Evolutionary conservation across 2,113 vertebrate species (phyloP).

Genomic region (Vombatus ursinus): DNA sequence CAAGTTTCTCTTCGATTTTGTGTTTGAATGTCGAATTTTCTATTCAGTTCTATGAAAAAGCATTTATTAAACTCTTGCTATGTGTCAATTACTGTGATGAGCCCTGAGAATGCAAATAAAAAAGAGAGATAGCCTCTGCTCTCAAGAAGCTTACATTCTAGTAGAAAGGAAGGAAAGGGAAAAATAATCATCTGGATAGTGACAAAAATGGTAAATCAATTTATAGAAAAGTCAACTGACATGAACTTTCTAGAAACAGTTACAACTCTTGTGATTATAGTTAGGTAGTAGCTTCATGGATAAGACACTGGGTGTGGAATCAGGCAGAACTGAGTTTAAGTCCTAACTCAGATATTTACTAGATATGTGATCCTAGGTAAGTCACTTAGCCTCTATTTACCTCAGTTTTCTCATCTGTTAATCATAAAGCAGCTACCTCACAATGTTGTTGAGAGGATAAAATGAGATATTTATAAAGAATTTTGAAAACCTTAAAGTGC

Average conservation of each 20-base stretch:
- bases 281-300: too few species aligned
- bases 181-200: not conserved
- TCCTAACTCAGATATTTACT: not conserved
- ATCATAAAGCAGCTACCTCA: too few species aligned
- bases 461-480: too few species aligned
- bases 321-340: not conserved
- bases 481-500: too few species aligned
- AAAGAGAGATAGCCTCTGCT: not conserved
- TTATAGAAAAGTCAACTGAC: too few species aligned
- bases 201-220: too few species aligned
- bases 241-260: too few species aligned
- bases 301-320: not conserved
- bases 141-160: not conserved
- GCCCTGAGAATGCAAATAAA: not conserved
- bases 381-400: too few species aligned
- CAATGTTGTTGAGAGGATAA: too few species aligned
- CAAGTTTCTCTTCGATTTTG: not conserved
- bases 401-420: too few species aligned
- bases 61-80: not conserved
- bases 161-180: not conserved
- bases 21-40: not conserved
- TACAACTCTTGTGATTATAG: too few species aligned
- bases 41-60: not conserved
- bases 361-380: not conserved
- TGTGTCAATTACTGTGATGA: not conserved